Percentiles rank a stretch among this genome's conserved stretches.
Conservation (phyloP, 2,888 invertebrate species). For the Orchestes rusci region DNA sequence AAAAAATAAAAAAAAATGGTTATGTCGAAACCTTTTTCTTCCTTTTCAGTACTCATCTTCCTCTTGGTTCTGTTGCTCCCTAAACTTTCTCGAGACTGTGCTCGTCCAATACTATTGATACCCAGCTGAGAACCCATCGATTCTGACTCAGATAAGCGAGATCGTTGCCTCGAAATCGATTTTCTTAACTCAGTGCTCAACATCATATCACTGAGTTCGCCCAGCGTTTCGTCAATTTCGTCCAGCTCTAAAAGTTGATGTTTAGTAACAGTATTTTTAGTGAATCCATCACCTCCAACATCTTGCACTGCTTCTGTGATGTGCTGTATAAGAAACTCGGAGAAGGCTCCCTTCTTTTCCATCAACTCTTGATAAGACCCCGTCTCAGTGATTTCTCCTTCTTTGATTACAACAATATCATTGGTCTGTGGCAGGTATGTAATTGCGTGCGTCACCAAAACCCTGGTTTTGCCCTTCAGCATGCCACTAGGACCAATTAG, state of each 20-base stretch:
- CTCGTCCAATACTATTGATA: conserved; percentile 30
- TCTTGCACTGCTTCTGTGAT: conserved; percentile 36
- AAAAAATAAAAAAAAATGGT: too few species aligned
- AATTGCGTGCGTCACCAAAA: conserved; percentile 52
- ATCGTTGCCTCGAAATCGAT: conserved; percentile 54
- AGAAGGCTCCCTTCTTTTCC: conserved; percentile 38
- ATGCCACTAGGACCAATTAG: conserved; percentile 39
- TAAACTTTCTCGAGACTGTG: conserved; percentile 48
- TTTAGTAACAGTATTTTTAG: conserved; percentile 46
- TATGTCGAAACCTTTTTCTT: too few species aligned
- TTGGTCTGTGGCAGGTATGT: conserved; percentile 51
- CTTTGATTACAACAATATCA: conserved; percentile 46
- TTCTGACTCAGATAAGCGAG: conserved; percentile 26
- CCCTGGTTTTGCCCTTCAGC: conserved; percentile 44
- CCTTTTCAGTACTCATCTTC: conserved; percentile 14
- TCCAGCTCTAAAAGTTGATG: conserved; percentile 43
- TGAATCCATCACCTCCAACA: conserved; percentile 50
- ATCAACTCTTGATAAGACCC: conserved; percentile 47
- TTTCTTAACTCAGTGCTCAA: conserved; percentile 59
- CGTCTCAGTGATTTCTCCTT: conserved; percentile 45
- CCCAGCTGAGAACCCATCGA: conserved; percentile 15
- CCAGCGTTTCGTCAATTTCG: conserved; percentile 64
- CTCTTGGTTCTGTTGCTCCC: conserved; percentile 43
- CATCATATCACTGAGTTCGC: conserved; percentile 47
- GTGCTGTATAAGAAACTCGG: conserved; percentile 37